Evolutionary conservation across 2,113 vertebrate genomes (phyloP).

Genomic region (Anguilla rostrata): DNA sequence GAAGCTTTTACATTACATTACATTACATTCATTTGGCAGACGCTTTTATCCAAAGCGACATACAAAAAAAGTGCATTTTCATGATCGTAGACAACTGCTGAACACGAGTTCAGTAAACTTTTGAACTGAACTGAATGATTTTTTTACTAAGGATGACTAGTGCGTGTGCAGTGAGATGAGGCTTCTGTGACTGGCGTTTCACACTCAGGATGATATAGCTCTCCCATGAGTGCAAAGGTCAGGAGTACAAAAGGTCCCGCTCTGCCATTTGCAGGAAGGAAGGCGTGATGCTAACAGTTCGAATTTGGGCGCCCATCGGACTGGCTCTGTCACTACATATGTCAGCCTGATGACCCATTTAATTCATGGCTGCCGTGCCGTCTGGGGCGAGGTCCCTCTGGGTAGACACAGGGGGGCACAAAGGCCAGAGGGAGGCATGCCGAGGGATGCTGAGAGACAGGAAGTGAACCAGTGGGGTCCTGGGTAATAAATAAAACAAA

Average conservation of each 20-base stretch:
- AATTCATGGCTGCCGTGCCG: not conserved
- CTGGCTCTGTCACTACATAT: not conserved
- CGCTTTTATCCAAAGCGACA: too few relatives aligned
- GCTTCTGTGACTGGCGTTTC: not conserved
- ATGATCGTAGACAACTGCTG: too few relatives aligned
- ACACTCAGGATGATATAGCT: not conserved
- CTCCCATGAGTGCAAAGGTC: too few relatives aligned
- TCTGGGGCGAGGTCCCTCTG: not conserved
- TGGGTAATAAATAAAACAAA: conserved; percentile 53
- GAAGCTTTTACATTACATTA: too few relatives aligned
- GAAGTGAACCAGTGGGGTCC: conserved; percentile 55
- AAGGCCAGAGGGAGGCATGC: not conserved
- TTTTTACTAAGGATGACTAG: not conserved
- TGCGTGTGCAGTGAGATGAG: not conserved
- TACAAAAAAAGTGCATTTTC: too few relatives aligned
- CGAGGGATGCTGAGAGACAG: conserved; percentile 49
- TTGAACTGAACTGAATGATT: not conserved
- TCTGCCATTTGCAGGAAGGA: not conserved
- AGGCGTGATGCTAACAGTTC: not conserved
- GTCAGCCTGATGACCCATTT: not conserved
- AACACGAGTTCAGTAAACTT: too few relatives aligned
- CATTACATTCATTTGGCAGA: too few relatives aligned
- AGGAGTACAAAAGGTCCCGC: not conserved
- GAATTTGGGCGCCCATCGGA: not conserved
- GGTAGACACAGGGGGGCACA: conserved; percentile 31